Base-by-base conservation (phyloP, 2,888 invertebrate genomes). In the Branchellion lobata region DNA sequence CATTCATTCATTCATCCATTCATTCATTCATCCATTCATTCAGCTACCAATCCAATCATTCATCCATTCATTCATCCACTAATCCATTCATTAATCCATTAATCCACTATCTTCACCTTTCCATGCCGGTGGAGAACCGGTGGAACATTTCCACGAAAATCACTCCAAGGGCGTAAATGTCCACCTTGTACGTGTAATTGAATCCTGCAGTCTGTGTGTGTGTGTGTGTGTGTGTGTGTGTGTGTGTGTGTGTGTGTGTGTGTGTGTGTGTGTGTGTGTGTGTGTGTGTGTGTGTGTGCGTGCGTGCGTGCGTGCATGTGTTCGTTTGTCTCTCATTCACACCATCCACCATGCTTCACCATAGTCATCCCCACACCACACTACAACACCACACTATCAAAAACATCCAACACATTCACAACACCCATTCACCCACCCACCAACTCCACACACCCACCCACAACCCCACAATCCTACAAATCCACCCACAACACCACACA, bases 121-220 rank as follows among this genome's bases (percentile, higher is more conserved):
- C 98, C 91, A 95, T 92, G 87, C 94, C 93, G 0, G 98, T 98
- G 14, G 89, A 88, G 87, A 98, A 97, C 27, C 95, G 94, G 78
- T 93, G 92, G 65, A 97, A 89, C 80, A 99, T 87, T 88, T 99
- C 99, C 87, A 96, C 94, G 83, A 96, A 91, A 81, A 99, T 95
- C 80, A 99, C 90, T 1, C 96, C 97, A 82, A 97, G 89, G 0
- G 96, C 94, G 89, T 93, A 97, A 81, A 97, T 96, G 88, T 97
- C 97, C 79, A 96, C 96, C 88, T 96, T 96, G 74, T 86, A 85
- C 40, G 87, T 87, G 83, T 89, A 90, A 1, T 82, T 83, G 65
- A 84, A 83, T 14, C 85, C 85, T 40, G 82, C 81, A 47, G 84
- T 83, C 88, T 88, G 82, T 53, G 82, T 82, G 78, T 51, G 69